These are phyloP conservation scores for Pammene aurita DNA, from an alignment of 2,888 invertebrate genomes.

Conservation along the genomic window DNA sequence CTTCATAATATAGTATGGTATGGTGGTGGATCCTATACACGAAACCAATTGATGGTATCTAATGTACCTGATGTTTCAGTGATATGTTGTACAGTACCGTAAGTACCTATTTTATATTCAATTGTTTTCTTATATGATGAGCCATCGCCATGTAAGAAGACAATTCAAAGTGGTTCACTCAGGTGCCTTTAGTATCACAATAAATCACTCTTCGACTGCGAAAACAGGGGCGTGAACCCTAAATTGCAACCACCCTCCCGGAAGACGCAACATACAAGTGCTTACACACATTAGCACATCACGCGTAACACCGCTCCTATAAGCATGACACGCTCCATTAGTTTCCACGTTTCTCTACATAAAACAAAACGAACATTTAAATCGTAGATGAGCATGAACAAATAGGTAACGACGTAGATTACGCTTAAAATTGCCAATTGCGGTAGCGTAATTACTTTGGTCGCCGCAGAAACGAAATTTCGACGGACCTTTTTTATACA, in stretches of 20 bases:
- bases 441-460: conserved; percentile 40
- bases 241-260: conserved; percentile 56
- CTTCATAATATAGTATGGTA: no score
- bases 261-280: conserved; percentile 52
- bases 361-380: conserved; percentile 38
- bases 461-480: conserved; percentile 36
- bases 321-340: conserved; percentile 43
- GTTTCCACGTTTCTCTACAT: conserved; percentile 36
- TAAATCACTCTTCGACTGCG: conserved; percentile 30
- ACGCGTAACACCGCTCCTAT: conserved; percentile 24
- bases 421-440: conserved; percentile 39
- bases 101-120: no score
- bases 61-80: no score
- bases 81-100: no score
- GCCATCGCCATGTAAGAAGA: not conserved
- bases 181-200: not conserved
- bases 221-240: conserved; percentile 58
- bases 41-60: no score
- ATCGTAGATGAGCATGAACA: conserved; percentile 37
- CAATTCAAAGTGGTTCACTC: not conserved
- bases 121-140: not conserved
- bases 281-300: conserved; percentile 41
- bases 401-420: conserved; percentile 36
- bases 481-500: conserved; percentile 17
- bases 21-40: no score